phyloP scores from a whole-genome alignment of 1,140 invertebrate species.

The Drosophila mojavensis region DNA sequence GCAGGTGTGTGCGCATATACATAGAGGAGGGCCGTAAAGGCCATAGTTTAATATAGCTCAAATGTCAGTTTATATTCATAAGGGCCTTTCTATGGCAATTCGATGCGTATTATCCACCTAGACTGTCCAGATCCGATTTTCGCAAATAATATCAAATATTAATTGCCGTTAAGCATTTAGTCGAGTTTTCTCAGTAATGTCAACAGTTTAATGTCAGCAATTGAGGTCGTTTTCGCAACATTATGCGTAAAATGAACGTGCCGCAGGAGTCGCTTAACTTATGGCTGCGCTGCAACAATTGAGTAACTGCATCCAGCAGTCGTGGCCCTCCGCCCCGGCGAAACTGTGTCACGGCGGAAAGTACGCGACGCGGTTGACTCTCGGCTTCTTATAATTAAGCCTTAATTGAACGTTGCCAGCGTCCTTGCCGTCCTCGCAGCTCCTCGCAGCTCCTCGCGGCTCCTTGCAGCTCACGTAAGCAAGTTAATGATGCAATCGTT shows the following conservation, averaged over 20 bases:
- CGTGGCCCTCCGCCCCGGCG: neutral
- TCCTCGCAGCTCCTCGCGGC: too few relatives aligned
- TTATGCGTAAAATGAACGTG: constrained; percentile 6
- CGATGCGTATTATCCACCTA: too few relatives aligned
- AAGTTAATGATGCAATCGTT: constrained; percentile 77
- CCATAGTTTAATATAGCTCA: too few relatives aligned
- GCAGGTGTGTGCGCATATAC: neutral
- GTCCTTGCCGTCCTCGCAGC: neutral
- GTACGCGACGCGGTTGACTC: constrained; percentile 34
- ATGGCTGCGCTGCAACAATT: constrained; percentile 50
- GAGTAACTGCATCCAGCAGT: constrained; percentile 22
- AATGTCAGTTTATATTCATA: too few relatives aligned
- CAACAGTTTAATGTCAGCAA: neutral
- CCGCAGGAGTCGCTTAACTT: constrained; percentile 6
- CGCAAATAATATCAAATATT: too few relatives aligned
- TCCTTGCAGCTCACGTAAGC: constrained; percentile 54
- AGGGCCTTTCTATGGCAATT: too few relatives aligned
- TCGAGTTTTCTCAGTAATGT: neutral
- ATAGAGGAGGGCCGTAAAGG: too few relatives aligned
- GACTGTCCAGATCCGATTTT: too few relatives aligned
- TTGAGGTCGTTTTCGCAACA: neutral
- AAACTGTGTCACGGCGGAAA: constrained; percentile 61
- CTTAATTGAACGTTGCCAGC: constrained; percentile 65
- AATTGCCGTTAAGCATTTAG: neutral
- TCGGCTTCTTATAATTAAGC: constrained; percentile 67